Percentiles rank a stretch among this genome's conserved stretches.
Conservation (phyloP, 2,113 vertebrate species). For the Otolemur garnettii region DNA sequence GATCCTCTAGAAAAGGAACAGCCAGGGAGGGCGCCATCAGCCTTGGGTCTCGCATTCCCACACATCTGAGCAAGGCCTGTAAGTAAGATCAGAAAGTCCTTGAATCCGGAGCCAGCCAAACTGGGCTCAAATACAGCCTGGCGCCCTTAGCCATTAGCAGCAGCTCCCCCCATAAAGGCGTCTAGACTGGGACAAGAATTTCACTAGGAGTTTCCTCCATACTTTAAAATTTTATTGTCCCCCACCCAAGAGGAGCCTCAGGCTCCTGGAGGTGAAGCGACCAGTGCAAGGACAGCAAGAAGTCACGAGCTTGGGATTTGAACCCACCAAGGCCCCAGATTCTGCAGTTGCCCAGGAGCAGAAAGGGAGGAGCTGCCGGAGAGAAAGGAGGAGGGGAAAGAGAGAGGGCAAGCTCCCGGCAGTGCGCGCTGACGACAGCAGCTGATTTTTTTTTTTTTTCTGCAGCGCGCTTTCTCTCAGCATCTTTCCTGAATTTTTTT, state of each 20-base stretch:
- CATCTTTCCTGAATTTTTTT: slow-evolving; percentile 70
- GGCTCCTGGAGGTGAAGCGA: background rate
- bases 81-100: background rate
- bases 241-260: background rate
- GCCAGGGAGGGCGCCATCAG: background rate
- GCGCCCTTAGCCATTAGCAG: background rate
- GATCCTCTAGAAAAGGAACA: background rate
- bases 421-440: slow-evolving; percentile 78
- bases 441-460: slow-evolving; percentile 78
- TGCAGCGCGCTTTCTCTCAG: slow-evolving; percentile 71
- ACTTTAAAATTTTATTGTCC: background rate
- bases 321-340: slow-evolving; percentile 54
- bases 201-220: background rate
- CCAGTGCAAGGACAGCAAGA: background rate
- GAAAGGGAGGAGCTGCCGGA: slow-evolving; percentile 69
- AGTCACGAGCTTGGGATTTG: slow-evolving; percentile 19
- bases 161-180: background rate
- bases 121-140: background rate
- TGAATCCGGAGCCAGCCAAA: background rate
- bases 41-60: background rate
- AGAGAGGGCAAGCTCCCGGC: slow-evolving; percentile 40
- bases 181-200: slow-evolving; percentile 54
- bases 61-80: background rate
- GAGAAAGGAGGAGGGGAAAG: background rate
- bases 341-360: slow-evolving; percentile 53